A percentile compares a stretch with the other conserved stretches of the same genome.
These are phyloP conservation scores for Oegoconia quadripuncta DNA, from an alignment of 2,888 invertebrate species.

Conservation along the genomic window DNA sequence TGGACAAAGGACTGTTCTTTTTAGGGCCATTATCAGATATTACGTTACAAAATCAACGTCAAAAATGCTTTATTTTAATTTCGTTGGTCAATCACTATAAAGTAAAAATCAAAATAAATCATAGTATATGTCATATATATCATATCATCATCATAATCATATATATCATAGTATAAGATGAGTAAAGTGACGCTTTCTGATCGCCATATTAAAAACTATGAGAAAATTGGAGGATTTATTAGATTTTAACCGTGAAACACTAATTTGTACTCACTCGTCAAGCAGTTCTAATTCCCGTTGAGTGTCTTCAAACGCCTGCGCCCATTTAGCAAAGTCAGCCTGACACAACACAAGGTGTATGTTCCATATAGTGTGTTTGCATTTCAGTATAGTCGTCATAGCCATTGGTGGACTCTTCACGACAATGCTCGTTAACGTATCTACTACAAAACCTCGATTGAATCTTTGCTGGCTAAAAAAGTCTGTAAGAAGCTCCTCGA, in stretches of 20 bases:
- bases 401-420: slow-evolving; percentile 48
- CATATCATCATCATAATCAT: too few species aligned
- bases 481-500: slow-evolving; percentile 53
- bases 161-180: too few species aligned
- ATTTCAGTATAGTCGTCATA: slow-evolving; percentile 53
- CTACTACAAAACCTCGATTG: slow-evolving; percentile 57
- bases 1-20: too few species aligned
- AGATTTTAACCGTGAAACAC: background rate
- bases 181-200: too few species aligned
- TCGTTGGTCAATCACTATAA: too few species aligned
- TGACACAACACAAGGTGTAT: slow-evolving; percentile 62
- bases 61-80: too few species aligned
- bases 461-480: slow-evolving; percentile 49
- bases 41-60: too few species aligned
- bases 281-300: slow-evolving; percentile 46
- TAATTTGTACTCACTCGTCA: slow-evolving; percentile 43
- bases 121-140: too few species aligned
- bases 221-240: background rate
- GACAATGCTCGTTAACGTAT: slow-evolving; percentile 54
- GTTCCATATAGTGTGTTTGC: slow-evolving; percentile 52
- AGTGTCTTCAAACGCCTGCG: slow-evolving; percentile 49
- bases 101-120: too few species aligned
- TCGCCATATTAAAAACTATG: too few species aligned
- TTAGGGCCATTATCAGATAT: too few species aligned
- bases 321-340: slow-evolving; percentile 61